A percentile compares a stretch with the other conserved stretches of the same genome.
Evolutionary conservation across 2,797 vertebrate genomes (phyloP).

Genomic region (Hydrolagus colliei): DNA sequence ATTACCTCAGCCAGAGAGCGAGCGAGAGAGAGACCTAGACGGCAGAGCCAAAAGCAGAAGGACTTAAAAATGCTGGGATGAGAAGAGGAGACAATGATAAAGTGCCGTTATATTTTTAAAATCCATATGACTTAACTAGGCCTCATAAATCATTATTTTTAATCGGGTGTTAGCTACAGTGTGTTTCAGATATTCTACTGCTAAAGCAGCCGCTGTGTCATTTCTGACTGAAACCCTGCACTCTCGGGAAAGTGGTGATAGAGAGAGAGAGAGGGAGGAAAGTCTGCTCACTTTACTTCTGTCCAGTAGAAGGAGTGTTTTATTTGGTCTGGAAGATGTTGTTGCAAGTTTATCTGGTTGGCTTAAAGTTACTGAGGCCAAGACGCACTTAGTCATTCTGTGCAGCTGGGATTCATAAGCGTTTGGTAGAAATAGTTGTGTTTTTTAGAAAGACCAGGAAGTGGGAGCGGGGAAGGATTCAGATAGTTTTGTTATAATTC

Average conservation of each 20-base stretch:
- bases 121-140: conserved; percentile 4
- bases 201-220: not conserved
- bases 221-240: conserved; percentile 2
- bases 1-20: conserved; percentile 23
- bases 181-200: not conserved
- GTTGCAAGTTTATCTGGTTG: conserved; percentile 19
- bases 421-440: conserved; percentile 10
- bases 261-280: not conserved
- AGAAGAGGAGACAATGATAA: not conserved
- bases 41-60: conserved; percentile 19
- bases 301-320: conserved; percentile 25
- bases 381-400: conserved; percentile 19
- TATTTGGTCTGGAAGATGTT: conserved; percentile 30
- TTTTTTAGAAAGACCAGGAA: not conserved
- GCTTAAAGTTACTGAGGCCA: conserved; percentile 10
- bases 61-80: conserved; percentile 6
- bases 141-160: not conserved
- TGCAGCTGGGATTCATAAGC: conserved; percentile 28
- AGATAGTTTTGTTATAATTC: not conserved
- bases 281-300: conserved; percentile 26
- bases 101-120: not conserved
- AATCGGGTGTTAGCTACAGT: not conserved
- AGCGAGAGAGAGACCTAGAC: not conserved
- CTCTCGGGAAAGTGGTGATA: conserved; percentile 18
- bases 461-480: not conserved